Conservation (phyloP, 2,888 invertebrate genomes). For the Eurois occulta region DNA sequence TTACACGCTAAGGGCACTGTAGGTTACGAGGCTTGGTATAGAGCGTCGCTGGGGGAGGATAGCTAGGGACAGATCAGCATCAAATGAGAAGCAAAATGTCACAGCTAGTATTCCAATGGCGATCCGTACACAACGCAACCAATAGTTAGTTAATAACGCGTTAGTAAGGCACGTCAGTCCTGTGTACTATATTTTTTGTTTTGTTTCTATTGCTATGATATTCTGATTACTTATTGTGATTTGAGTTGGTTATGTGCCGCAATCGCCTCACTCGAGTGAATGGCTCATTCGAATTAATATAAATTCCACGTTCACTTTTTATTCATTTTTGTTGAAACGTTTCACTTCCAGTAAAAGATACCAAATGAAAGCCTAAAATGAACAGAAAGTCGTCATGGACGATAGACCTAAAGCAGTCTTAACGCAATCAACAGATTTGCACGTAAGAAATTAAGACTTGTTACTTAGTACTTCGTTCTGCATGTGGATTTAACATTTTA, state of each 20-base stretch:
- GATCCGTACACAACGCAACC: too few species aligned
- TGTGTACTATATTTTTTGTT: too few species aligned
- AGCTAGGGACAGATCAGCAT: too few species aligned
- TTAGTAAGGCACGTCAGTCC: neutral
- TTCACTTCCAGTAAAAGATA: neutral
- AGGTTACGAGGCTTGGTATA: too few species aligned
- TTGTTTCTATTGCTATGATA: neutral
- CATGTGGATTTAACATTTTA: constrained; percentile 42
- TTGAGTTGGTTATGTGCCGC: neutral
- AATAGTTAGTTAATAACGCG: too few species aligned
- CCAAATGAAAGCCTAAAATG: too few species aligned
- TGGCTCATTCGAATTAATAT: too few species aligned
- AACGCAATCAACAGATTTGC: constrained; percentile 47
- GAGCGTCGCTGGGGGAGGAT: too few species aligned
- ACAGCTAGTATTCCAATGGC: too few species aligned
- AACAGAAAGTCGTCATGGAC: neutral
- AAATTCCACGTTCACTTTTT: neutral
- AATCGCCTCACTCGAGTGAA: neutral
- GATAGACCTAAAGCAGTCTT: neutral
- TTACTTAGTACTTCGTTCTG: constrained; percentile 10
- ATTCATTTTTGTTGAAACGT: neutral
- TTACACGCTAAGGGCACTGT: too few species aligned
- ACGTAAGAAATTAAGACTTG: constrained; percentile 43
- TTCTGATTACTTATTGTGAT: neutral
- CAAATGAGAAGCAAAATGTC: too few species aligned